These are phyloP conservation scores for Venustaconcha ellipsiformis DNA, from an alignment of 1,140 invertebrate genomes.

Conservation along the genomic window DNA sequence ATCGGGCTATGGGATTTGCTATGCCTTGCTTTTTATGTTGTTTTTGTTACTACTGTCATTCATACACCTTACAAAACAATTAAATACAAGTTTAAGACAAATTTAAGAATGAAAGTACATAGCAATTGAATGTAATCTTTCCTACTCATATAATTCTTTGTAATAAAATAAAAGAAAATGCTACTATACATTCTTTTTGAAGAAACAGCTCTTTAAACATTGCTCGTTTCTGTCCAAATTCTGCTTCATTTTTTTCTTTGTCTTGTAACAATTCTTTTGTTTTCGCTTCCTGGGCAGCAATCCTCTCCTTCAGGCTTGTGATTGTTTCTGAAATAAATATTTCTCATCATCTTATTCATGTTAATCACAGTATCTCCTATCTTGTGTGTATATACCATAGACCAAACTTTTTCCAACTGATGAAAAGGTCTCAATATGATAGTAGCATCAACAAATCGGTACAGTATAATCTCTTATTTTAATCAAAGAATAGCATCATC, in stretches of 20 bases:
- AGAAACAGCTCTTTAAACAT: conserved; percentile 92
- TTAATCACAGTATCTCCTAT: too few species aligned
- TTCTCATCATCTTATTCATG: neutral
- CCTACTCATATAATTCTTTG: neutral
- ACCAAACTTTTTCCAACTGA: too few species aligned
- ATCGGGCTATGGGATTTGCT: too few species aligned
- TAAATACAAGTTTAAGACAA: too few species aligned
- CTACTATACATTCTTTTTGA: conserved; percentile 85
- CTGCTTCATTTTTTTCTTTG: conserved; percentile 76
- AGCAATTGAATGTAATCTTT: neutral
- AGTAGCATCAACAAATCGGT: too few species aligned
- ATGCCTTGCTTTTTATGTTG: too few species aligned
- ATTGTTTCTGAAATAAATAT: conserved; percentile 37
- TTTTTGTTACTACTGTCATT: too few species aligned
- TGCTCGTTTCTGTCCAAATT: conserved; percentile 89
- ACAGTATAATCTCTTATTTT: too few species aligned
- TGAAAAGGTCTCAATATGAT: too few species aligned
- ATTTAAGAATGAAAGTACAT: neutral
- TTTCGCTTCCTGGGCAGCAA: conserved; percentile 36
- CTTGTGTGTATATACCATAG: too few species aligned
- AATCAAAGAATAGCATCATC: too few species aligned
- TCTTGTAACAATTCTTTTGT: conserved; percentile 40
- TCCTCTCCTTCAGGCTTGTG: conserved; percentile 21
- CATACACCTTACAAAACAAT: too few species aligned
- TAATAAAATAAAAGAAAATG: neutral